These are phyloP conservation scores for Astyanax mexicanus DNA, from an alignment of 2,797 vertebrate genomes.

Conservation along the genomic window DNA sequence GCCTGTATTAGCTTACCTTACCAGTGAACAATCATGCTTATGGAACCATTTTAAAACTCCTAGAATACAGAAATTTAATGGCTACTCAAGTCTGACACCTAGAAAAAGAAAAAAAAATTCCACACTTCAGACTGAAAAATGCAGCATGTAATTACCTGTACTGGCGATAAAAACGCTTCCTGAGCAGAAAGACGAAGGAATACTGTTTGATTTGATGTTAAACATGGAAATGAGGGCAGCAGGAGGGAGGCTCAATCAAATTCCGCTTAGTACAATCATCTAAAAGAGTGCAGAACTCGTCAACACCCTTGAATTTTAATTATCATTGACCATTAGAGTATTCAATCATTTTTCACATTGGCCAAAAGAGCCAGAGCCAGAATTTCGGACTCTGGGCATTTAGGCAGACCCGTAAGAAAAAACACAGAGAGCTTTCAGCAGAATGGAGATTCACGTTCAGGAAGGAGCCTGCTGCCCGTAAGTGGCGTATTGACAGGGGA, in stretches of 20 bases:
- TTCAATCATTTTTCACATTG: constrained; percentile 20
- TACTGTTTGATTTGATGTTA: neutral
- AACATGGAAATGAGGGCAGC: neutral
- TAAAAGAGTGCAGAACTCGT: constrained; percentile 27
- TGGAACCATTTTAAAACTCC: neutral
- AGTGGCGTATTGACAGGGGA: neutral
- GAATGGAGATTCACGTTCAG: neutral
- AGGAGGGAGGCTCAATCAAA: constrained; percentile 27
- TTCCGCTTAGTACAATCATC: constrained; percentile 11
- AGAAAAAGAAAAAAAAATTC: neutral
- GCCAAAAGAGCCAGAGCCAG: constrained; percentile 13
- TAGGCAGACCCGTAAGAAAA: neutral
- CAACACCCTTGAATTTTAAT: constrained; percentile 59
- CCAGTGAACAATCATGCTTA: neutral
- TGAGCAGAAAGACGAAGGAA: neutral
- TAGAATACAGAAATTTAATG: neutral
- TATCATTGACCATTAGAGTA: constrained; percentile 38
- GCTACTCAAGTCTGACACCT: neutral
- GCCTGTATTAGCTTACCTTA: neutral
- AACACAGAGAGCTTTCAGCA: constrained; percentile 6
- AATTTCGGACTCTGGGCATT: constrained; percentile 20
- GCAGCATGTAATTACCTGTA: neutral
- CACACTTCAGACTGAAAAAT: neutral
- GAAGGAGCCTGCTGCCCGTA: neutral
- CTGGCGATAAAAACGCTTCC: no score